Percentiles rank a stretch among this genome's conserved stretches.
These are phyloP conservation scores for Tuta absoluta DNA, from an alignment of 2,888 invertebrate genomes.

Conservation along the genomic window DNA sequence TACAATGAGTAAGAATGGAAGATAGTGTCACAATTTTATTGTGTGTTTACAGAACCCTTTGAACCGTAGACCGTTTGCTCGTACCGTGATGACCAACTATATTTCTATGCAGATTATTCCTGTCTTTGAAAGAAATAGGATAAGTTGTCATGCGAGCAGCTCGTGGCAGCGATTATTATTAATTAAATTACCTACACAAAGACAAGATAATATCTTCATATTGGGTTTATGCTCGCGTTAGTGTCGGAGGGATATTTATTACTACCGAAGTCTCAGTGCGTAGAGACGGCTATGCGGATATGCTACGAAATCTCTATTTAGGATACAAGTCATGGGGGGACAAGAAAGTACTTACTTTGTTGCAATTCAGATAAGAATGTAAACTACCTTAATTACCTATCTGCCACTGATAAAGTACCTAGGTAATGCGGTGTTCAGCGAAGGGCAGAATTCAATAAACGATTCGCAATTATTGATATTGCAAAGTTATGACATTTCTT, in stretches of 20 bases:
- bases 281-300: neutral
- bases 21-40: neutral
- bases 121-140: slow-evolving; percentile 14
- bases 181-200: slow-evolving; percentile 27
- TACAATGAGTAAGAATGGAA: slow-evolving; percentile 14
- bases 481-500: neutral
- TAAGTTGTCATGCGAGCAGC: slow-evolving; percentile 9
- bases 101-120: neutral
- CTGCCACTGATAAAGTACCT: too few species aligned
- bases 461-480: neutral
- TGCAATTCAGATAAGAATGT: too few species aligned
- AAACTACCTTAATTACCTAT: too few species aligned
- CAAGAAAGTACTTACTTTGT: too few species aligned
- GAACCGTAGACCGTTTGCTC: slow-evolving; percentile 6
- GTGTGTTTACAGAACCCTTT: slow-evolving; percentile 18
- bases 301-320: neutral
- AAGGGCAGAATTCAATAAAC: too few species aligned
- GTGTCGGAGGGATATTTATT: slow-evolving; percentile 22
- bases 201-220: slow-evolving; percentile 31
- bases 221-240: slow-evolving; percentile 15
- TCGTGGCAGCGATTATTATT: slow-evolving; percentile 25
- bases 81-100: neutral
- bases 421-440: too few species aligned
- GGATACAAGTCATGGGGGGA: too few species aligned
- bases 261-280: neutral